phyloP scores from a whole-genome alignment of 2,888 invertebrate species.

The Hyposoter didymator region DNA sequence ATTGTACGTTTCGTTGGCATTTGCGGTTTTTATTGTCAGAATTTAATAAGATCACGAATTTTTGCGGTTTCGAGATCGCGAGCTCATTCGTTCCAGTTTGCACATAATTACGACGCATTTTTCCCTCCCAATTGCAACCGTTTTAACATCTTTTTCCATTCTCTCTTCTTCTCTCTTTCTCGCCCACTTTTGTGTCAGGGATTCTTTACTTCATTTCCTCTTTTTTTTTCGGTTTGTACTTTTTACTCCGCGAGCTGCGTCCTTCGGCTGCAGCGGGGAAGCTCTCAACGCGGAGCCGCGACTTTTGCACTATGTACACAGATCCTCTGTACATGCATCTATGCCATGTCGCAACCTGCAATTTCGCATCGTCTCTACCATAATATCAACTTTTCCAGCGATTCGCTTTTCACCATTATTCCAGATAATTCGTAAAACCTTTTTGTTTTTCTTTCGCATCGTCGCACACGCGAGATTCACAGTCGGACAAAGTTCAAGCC shows the following conservation, averaged over 20 bases:
- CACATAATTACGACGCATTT: slow-evolving; percentile 54
- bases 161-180: slow-evolving; percentile 30
- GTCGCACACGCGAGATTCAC: slow-evolving; percentile 2
- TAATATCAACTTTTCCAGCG: slow-evolving; percentile 59
- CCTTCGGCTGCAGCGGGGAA: slow-evolving; percentile 43
- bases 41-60: slow-evolving; percentile 83
- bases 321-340: not conserved
- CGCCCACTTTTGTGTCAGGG: slow-evolving; percentile 6
- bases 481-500: slow-evolving; percentile 32
- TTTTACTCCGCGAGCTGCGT: slow-evolving; percentile 40
- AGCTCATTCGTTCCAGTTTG: slow-evolving; percentile 49
- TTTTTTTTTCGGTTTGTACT: not conserved
- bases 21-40: slow-evolving; percentile 56
- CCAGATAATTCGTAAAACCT: slow-evolving; percentile 50
- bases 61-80: slow-evolving; percentile 80
- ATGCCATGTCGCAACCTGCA: slow-evolving; percentile 58
- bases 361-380: slow-evolving; percentile 42
- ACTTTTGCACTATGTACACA: slow-evolving; percentile 11
- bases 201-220: not conserved
- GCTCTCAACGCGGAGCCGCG: slow-evolving; percentile 44
- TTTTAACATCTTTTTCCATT: slow-evolving; percentile 38
- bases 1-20: not conserved
- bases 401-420: slow-evolving; percentile 48
- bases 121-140: slow-evolving; percentile 9
- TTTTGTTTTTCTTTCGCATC: slow-evolving; percentile 9